Evolutionary conservation across 1,140 invertebrate genomes (phyloP), one percentile per base, ranked within the genome.

Genomic region (Leptoteleia sp.): DNA sequence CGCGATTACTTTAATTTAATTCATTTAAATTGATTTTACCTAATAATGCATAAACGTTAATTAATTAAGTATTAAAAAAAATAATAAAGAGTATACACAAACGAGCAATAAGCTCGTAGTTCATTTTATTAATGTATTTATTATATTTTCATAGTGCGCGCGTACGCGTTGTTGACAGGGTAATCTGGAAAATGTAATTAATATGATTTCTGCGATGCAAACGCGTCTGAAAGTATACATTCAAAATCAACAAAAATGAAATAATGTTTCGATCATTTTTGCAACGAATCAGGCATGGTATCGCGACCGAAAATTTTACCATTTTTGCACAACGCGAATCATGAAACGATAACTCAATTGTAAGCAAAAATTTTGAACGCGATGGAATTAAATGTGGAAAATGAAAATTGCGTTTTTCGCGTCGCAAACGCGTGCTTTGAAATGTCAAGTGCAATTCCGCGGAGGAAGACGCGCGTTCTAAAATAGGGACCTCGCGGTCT

Each of bases 121-220:
- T 65, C 47, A 64, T 64, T 50, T 65, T 65, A 33, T 65, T 52
- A 43, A 65, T 65, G 37, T 65, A 65, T 65, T 65, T 65, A 52
- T 42, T 65, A 40, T 64, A 48, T 27, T 64, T 50, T 11, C 13
- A 16, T 22, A 22, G 5, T 22, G 19, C 5, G n/a, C n/a, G n/a
- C 19, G 5, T 3, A 22, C 2, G 29, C 12, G 27, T 27, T 33
- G 48, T 22, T 45, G 37, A 67, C 48, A 37, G 19, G 35, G 22
- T 35, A 35, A 45, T 9, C 27, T 19, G 19, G 13, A 31, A 67
- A 54, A 67, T 29, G 48, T 45, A 67, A 67, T 67, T 47, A 35
- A 50, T 52, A 54, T 54, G 48, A 54, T 54, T 45, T 35, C 22
- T 47, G 8, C 31, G 19, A 16, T 25, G 37, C 55, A 12, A 62